A percentile compares a stretch with the other conserved stretches of the same genome.
Evolutionary conservation across 2,113 vertebrate species (phyloP).

Genomic region (Brachypodius melanocephalos): DNA sequence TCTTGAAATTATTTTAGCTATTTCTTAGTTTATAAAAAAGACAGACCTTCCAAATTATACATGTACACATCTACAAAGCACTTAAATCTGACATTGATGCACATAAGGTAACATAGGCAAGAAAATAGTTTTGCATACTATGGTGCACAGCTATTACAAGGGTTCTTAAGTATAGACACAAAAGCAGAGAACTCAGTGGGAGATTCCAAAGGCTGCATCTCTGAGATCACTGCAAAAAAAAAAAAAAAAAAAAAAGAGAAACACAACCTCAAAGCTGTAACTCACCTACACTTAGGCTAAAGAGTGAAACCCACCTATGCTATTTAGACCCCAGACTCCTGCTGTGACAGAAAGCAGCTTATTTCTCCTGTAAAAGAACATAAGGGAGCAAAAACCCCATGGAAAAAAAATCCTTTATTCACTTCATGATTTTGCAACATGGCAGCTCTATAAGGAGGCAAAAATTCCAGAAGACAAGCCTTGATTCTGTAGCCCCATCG

Average conservation of each 20-base stretch:
- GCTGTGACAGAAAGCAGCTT: conserved; percentile 49
- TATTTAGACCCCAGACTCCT: conserved; percentile 50
- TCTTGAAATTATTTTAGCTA: not conserved
- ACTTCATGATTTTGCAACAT: not conserved
- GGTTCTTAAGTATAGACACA: conserved; percentile 31
- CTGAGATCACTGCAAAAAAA: conserved; percentile 48
- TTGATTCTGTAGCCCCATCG: not conserved
- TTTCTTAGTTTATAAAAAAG: not conserved
- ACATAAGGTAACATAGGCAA: not conserved
- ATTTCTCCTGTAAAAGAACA: conserved; percentile 55
- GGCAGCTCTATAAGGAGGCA: not conserved
- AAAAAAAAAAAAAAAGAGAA: conserved; percentile 5
- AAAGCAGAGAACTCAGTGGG: conserved; percentile 35
- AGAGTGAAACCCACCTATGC: conserved; percentile 58
- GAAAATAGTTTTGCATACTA: conserved; percentile 41
- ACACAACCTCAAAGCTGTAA: conserved; percentile 46
- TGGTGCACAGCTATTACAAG: conserved; percentile 35
- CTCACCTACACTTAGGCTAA: conserved; percentile 57
- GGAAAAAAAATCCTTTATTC: not conserved
- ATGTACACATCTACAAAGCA: not conserved
- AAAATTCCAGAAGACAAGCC: conserved; percentile 11
- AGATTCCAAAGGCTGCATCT: conserved; percentile 41
- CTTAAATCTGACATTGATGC: not conserved
- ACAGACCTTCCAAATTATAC: not conserved
- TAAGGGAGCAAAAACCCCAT: conserved; percentile 20